Evolutionary conservation across 1,140 invertebrate species (phyloP).

Genomic region (Gryllus bimaculatus): DNA sequence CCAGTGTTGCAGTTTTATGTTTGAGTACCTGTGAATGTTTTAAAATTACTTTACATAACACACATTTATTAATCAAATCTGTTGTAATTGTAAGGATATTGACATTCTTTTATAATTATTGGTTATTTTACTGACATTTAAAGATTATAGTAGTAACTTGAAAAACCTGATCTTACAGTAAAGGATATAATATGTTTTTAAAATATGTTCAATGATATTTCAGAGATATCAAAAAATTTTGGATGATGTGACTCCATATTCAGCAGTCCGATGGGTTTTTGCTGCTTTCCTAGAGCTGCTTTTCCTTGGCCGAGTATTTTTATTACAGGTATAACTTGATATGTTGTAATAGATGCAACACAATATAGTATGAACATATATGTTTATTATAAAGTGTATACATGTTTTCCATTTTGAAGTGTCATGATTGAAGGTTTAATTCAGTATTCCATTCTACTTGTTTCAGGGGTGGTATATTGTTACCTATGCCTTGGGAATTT

Average conservation of each 20-base stretch:
- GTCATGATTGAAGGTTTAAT: slow-evolving; percentile 14
- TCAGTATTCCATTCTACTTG: slow-evolving; percentile 22
- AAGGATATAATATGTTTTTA: too few species aligned
- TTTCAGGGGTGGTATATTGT: slow-evolving; percentile 98
- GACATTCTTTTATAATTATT: too few species aligned
- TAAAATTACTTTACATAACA: too few species aligned
- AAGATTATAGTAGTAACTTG: too few species aligned
- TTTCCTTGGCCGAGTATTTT: slow-evolving; percentile 36
- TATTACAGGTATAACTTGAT: slow-evolving; percentile 34
- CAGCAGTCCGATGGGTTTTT: slow-evolving; percentile 40
- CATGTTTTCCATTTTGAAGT: slow-evolving; percentile 15
- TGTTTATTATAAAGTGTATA: slow-evolving; percentile 7
- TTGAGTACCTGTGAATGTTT: too few species aligned
- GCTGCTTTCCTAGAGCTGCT: slow-evolving; percentile 35
- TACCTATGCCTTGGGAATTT: slow-evolving; percentile 96
- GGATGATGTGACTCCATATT: slow-evolving; percentile 45
- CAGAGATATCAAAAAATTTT: slow-evolving; percentile 43
- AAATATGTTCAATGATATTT: slow-evolving; percentile 13
- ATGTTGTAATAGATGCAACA: slow-evolving; percentile 9
- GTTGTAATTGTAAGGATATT: too few species aligned
- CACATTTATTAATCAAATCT: too few species aligned
- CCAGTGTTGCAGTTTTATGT: too few species aligned
- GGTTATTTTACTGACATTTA: too few species aligned
- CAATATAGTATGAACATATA: slow-evolving; percentile 8
- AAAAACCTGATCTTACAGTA: too few species aligned